Base-by-base conservation (phyloP, 1,140 invertebrate genomes). In the Drosophila eugracilis region DNA sequence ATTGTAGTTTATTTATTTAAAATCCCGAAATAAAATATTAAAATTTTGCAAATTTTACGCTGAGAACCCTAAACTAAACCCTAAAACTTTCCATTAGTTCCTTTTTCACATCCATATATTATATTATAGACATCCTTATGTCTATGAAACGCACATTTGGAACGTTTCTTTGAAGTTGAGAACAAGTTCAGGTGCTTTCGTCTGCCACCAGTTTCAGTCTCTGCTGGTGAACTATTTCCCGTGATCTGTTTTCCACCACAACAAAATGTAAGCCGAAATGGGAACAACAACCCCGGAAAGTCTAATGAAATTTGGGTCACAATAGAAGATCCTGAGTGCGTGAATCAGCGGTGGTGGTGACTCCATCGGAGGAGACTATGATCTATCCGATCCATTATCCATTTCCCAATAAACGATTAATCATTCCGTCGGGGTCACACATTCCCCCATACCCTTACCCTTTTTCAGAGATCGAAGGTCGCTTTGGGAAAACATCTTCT, bases 401-500 rank as follows among this genome's bases (percentile, higher is more conserved):
- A 34, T 71, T 58, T 57, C 37, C 44, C 52, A 71, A 71, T 41
- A 57, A 58, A 41, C 66, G 4, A 71, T 71, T 49, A 59, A 59
- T 72, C 66, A 71, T 44, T 30, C 14, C 30, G 28, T 44, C 26
- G 60, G 44, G 63, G 63, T 63, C 60, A 49, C 9, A 17, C 36
- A 37, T 17, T 17, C 15, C 7, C 15, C 10, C 39, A 26, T 26
- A 32, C 36, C 52, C 22, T 32, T 17, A 21, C 12, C 15, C 26
- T 19, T 0, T 36, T 36, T 55, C 41, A 28, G n/a, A 28, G 55
- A 47, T 44, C 55, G 39, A 60, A 42, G 32, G 66, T 19, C 17
- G 36, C 62, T 10, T 24, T 55, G 39, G n/a, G 48, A 34, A 26
- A 14, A 15, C 5, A 58, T 39, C 9, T 19, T 4, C 9, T 32